phyloP scores from a whole-genome alignment of 2,113 vertebrate genomes.

The Raphicerus campestris region DNA sequence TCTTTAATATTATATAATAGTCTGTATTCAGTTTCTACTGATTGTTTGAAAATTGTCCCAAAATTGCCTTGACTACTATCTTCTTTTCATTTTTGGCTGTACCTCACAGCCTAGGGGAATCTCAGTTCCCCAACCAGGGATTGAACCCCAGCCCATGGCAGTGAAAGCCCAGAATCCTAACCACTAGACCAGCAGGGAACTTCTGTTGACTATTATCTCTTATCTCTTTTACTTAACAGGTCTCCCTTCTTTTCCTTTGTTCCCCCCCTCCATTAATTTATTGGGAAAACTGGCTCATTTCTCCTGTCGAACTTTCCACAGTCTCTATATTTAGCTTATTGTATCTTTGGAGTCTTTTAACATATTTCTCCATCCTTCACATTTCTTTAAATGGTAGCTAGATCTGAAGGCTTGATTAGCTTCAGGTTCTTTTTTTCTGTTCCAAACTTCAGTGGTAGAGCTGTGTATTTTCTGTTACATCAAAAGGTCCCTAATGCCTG shows the following conservation, averaged over 20 bases:
- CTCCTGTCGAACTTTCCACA: constrained; percentile 43
- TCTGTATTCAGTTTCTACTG: neutral
- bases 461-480: neutral
- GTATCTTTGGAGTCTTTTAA: constrained; percentile 3
- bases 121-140: neutral
- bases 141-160: neutral
- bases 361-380: neutral
- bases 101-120: neutral
- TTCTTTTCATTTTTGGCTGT: neutral
- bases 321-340: constrained; percentile 42
- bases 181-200: neutral
- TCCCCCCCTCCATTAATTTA: constrained; percentile 19
- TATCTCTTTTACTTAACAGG: neutral
- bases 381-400: constrained; percentile 44
- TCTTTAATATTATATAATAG: neutral
- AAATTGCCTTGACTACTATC: neutral
- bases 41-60: constrained; percentile 7
- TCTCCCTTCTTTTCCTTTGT: neutral
- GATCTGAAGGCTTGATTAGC: constrained; percentile 16
- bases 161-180: neutral
- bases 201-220: neutral
- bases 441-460: neutral
- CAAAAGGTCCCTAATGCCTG: neutral
- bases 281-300: constrained; percentile 22
- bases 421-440: neutral